phyloP scores from a whole-genome alignment of 2,888 invertebrate species.

The Cremastobaeus sp. region DNA sequence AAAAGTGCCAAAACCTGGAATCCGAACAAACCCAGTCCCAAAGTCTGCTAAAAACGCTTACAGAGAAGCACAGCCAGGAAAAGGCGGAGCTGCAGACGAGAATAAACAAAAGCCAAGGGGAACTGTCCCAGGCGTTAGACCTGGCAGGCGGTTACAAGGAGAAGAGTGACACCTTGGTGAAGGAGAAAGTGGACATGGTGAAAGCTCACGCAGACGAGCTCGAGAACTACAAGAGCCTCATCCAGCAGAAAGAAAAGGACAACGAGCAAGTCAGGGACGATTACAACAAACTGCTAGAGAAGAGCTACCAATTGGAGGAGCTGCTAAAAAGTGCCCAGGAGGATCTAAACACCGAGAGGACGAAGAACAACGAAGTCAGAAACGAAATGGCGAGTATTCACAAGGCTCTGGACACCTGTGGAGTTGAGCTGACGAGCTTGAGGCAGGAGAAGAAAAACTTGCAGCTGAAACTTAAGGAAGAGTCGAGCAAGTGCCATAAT shows the following conservation, averaged over 20 bases:
- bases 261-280: constrained; percentile 71
- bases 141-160: constrained; percentile 79
- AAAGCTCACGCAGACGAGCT: constrained; percentile 74
- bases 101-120: constrained; percentile 83
- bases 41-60: constrained; percentile 78
- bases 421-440: constrained; percentile 77
- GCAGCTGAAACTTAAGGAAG: constrained; percentile 80
- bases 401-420: constrained; percentile 75
- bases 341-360: constrained; percentile 74
- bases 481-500: constrained; percentile 78
- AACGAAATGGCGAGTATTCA: constrained; percentile 74
- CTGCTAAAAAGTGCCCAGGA: constrained; percentile 69
- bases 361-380: constrained; percentile 71
- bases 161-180: constrained; percentile 72
- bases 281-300: constrained; percentile 69
- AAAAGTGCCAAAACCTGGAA: constrained; percentile 76
- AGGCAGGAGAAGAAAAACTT: constrained; percentile 80
- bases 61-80: constrained; percentile 79
- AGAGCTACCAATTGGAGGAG: constrained; percentile 69
- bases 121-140: constrained; percentile 85
- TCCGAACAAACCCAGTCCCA: constrained; percentile 74
- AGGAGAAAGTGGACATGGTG: constrained; percentile 73
- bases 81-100: constrained; percentile 80
- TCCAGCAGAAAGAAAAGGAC: constrained; percentile 72
- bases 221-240: constrained; percentile 71